Percentiles rank a stretch among this genome's conserved stretches.
Conservation (phyloP, 2,888 invertebrate genomes). For the Drosophila falleni region DNA sequence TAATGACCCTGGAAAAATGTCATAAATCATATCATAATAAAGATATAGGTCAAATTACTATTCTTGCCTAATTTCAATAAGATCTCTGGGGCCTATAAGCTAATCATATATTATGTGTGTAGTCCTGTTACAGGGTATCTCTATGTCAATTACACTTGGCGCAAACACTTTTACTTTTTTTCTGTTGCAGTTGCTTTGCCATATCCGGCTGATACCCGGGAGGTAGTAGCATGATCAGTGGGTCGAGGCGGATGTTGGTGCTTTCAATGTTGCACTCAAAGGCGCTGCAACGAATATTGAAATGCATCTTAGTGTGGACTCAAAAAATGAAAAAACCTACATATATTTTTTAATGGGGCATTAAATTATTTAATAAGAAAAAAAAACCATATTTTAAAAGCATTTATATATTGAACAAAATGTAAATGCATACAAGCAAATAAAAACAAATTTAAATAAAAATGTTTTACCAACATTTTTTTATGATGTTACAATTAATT, state of each 20-base stretch:
- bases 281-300: slow-evolving; percentile 35
- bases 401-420: neutral
- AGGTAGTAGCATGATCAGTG: neutral
- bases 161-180: slow-evolving; percentile 17
- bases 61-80: neutral
- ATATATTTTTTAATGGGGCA: slow-evolving; percentile 1
- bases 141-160: neutral
- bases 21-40: neutral
- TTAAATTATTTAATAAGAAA: neutral
- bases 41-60: neutral
- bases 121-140: neutral
- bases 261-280: slow-evolving; percentile 34
- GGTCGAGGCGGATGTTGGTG: neutral
- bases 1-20: neutral
- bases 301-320: slow-evolving; percentile 16
- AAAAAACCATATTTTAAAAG: slow-evolving; percentile 8
- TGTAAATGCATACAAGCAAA: no score
- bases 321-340: neutral
- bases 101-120: neutral
- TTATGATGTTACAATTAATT: no score
- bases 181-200: slow-evolving; percentile 46
- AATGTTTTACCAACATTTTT: no score
- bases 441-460: no score
- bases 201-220: slow-evolving; percentile 24
- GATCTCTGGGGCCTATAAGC: neutral